Percentiles rank a stretch among this genome's conserved stretches.
Conservation (phyloP, 2,797 vertebrate species). For the Choloepus didactylus region DNA sequence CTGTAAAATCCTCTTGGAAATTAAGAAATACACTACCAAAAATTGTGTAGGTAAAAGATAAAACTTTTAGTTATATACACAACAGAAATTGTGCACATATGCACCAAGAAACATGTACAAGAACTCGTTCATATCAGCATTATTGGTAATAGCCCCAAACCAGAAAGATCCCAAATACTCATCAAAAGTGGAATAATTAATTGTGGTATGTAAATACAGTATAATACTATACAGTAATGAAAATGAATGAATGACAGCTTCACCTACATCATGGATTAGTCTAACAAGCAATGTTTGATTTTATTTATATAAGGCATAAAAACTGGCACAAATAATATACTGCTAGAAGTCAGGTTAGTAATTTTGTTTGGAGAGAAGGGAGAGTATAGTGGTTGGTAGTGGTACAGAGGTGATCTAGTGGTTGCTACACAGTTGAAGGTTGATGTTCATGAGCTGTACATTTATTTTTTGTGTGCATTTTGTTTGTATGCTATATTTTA, state of each 20-base stretch:
- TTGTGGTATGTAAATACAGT: not conserved
- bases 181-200: conserved; percentile 53
- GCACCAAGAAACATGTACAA: not conserved
- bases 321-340: not conserved
- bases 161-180: conserved; percentile 20
- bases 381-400: not conserved
- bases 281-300: conserved; percentile 34
- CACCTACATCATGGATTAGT: not conserved
- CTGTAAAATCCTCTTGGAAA: not conserved
- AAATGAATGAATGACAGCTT: conserved; percentile 24
- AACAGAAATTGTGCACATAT: not conserved
- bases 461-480: not conserved
- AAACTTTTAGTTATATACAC: not conserved
- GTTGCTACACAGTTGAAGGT: not conserved
- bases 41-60: not conserved
- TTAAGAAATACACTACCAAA: conserved; percentile 2
- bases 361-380: not conserved
- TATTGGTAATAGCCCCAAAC: not conserved
- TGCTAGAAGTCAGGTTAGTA: not conserved
- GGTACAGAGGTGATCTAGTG: not conserved
- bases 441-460: not conserved
- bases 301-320: conserved; percentile 13
- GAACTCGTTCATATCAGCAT: not conserved
- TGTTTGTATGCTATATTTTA: not conserved
- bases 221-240: not conserved